Conservation (phyloP, 2,113 vertebrate species). For the Salvator merianae region DNA sequence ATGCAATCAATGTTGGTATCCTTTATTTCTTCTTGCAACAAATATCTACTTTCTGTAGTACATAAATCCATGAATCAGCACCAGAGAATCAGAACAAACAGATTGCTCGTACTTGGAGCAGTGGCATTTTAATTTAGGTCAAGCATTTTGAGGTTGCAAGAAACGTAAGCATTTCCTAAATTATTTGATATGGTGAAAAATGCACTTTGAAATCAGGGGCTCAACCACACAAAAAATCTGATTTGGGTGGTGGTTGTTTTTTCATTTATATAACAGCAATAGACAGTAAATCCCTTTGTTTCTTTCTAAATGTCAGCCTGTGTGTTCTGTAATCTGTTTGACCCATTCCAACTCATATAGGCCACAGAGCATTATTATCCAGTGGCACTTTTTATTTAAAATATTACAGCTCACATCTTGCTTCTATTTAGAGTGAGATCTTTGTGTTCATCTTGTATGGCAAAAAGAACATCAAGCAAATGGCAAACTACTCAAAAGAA, state of each 20-base stretch:
- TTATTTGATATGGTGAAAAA: conserved; percentile 13
- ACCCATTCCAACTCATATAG: conserved; percentile 64
- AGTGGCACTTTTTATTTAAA: conserved; percentile 53
- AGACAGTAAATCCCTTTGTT: conserved; percentile 52
- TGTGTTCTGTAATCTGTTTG: conserved; percentile 52
- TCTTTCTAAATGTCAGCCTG: conserved; percentile 64
- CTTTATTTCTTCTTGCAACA: too few relatives aligned
- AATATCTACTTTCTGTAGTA: too few relatives aligned
- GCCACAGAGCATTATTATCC: conserved; percentile 62
- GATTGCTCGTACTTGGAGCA: not conserved
- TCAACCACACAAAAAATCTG: too few relatives aligned
- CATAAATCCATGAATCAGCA: too few relatives aligned
- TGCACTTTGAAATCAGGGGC: not conserved
- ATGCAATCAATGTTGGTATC: too few relatives aligned
- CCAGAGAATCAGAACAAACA: not conserved
- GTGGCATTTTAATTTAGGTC: conserved; percentile 1
- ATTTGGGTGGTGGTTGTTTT: not conserved
- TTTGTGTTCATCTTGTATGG: conserved; percentile 30
- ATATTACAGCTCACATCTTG: conserved; percentile 43
- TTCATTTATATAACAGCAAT: conserved; percentile 45
- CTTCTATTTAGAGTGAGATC: conserved; percentile 29
- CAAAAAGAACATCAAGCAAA: conserved; percentile 62
- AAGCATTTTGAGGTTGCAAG: conserved; percentile 21
- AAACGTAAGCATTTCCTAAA: conserved; percentile 22
- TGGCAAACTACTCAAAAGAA: conserved; percentile 62